A percentile compares a stretch with the other conserved stretches of the same genome.
Conservation (phyloP, 2,797 vertebrate genomes). For the Neopelma chrysocephalum region DNA sequence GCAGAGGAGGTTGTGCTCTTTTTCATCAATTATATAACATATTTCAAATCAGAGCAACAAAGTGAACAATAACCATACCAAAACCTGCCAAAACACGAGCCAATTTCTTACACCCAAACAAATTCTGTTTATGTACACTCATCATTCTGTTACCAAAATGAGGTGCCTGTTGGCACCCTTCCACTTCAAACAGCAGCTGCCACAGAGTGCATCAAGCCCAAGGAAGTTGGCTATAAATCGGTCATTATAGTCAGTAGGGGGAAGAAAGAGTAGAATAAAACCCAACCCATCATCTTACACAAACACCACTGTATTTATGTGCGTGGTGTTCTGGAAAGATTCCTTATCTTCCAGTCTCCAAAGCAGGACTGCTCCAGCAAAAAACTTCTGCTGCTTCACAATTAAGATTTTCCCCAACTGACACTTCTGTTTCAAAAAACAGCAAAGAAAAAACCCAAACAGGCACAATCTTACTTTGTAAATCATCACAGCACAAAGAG, state of each 20-base stretch:
- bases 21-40: not conserved
- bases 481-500: not conserved
- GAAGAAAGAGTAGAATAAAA: not conserved
- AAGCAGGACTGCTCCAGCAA: not conserved
- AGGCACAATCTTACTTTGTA: not conserved
- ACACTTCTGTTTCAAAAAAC: not conserved
- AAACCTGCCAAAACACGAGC: not conserved
- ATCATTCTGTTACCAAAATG: not conserved
- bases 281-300: not conserved
- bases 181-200: not conserved
- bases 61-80: not conserved
- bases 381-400: not conserved
- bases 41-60: not conserved
- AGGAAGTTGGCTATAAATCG: not conserved
- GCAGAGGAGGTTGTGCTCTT: not conserved
- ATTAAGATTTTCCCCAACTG: not conserved
- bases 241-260: not conserved
- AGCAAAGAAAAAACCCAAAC: not conserved
- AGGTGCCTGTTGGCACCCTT: not conserved
- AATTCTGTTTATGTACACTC: not conserved
- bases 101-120: not conserved
- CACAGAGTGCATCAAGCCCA: not conserved
- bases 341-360: not conserved
- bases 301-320: not conserved
- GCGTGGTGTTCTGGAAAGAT: rapidly evolving